Percentiles rank a stretch among this genome's conserved stretches.
Conservation (phyloP, 2,888 invertebrate genomes). For the Luperina testacea region DNA sequence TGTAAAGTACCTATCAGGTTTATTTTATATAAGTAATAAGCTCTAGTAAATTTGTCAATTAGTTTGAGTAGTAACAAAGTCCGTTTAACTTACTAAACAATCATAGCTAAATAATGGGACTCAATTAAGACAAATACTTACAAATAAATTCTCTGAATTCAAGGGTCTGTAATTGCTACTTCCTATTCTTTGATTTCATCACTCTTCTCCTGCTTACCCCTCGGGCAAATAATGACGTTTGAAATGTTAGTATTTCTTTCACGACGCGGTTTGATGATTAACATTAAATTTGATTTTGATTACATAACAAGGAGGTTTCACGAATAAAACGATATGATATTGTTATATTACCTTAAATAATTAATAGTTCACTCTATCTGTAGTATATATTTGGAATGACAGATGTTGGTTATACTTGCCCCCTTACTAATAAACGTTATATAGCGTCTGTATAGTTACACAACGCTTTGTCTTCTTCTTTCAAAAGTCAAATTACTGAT, state of each 20-base stretch:
- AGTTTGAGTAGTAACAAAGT: not conserved
- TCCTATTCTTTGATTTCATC: slow-evolving; percentile 74
- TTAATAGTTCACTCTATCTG: slow-evolving; percentile 37
- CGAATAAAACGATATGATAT: slow-evolving; percentile 68
- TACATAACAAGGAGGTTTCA: slow-evolving; percentile 75
- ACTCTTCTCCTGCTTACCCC: slow-evolving; percentile 72
- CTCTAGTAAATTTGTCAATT: not conserved
- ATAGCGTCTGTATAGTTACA: too few species aligned
- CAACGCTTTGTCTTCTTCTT: too few species aligned
- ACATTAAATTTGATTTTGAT: slow-evolving; percentile 83
- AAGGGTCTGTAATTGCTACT: slow-evolving; percentile 72
- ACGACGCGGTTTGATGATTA: slow-evolving; percentile 78
- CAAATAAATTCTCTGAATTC: slow-evolving; percentile 54
- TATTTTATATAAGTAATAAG: not conserved
- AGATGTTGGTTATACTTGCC: slow-evolving; percentile 27
- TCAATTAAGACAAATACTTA: slow-evolving; percentile 34
- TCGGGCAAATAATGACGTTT: slow-evolving; percentile 76
- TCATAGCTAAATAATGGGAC: slow-evolving; percentile 34
- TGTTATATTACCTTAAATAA: slow-evolving; percentile 68
- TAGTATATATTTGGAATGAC: slow-evolving; percentile 26
- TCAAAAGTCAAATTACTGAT: too few species aligned
- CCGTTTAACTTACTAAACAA: slow-evolving; percentile 16
- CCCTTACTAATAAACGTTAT: not conserved
- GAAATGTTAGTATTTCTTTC: slow-evolving; percentile 81
- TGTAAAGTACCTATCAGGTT: not conserved